Evolutionary conservation across 2,888 invertebrate genomes (phyloP).

Genomic region (Ophion ellenae): DNA sequence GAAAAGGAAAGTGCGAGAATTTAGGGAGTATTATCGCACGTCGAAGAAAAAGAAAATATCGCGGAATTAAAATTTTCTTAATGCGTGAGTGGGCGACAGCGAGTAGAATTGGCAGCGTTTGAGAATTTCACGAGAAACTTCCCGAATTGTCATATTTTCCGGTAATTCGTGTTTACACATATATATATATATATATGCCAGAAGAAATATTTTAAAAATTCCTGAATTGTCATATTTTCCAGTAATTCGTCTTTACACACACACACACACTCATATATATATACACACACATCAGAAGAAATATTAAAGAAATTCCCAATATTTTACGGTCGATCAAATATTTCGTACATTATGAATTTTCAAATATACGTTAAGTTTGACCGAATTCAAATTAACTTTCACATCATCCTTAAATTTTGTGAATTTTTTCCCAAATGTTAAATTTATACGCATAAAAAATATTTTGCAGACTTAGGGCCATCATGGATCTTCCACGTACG

Average conservation of each 20-base stretch:
- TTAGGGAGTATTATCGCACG: background rate
- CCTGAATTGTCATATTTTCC: too few relatives aligned
- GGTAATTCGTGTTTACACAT: background rate
- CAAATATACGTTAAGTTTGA: too few relatives aligned
- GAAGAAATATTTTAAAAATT: background rate
- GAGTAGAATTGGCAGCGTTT: background rate
- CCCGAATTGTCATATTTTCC: too few relatives aligned
- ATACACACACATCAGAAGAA: background rate
- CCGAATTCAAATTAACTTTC: background rate
- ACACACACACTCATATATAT: background rate
- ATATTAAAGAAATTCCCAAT: background rate
- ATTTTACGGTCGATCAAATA: background rate
- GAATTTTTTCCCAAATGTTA: background rate
- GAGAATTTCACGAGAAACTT: too few relatives aligned
- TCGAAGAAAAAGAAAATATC: background rate
- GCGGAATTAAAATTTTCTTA: background rate
- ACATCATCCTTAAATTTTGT: background rate
- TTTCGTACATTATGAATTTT: background rate
- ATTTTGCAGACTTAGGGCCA: background rate
- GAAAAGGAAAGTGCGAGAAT: constrained; percentile 1
- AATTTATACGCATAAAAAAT: background rate
- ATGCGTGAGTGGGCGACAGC: background rate
- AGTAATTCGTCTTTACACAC: background rate
- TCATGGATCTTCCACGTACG: constrained; percentile 84
- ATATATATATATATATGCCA: background rate